These are phyloP conservation scores for Ypsolopha scabrella DNA, from an alignment of 2,888 invertebrate genomes.

Conservation along the genomic window DNA sequence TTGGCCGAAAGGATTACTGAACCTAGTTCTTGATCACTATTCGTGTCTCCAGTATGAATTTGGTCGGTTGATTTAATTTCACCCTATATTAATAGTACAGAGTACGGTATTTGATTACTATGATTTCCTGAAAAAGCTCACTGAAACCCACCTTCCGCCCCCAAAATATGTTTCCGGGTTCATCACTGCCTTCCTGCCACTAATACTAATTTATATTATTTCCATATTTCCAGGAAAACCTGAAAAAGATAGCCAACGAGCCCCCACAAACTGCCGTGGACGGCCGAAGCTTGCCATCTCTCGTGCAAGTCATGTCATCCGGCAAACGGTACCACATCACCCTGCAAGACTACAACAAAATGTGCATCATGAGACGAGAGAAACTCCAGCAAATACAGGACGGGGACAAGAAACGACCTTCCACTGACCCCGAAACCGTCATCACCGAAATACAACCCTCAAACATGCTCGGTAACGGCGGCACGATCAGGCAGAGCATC, in stretches of 20 bases:
- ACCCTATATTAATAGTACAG: no score
- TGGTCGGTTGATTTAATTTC: no score
- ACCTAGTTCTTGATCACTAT: no score
- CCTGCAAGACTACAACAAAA: constrained; percentile 83
- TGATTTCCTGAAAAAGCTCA: no score
- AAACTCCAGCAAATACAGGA: constrained; percentile 73
- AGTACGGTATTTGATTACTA: no score
- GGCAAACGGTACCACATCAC: constrained; percentile 86
- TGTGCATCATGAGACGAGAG: constrained; percentile 79
- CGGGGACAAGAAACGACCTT: constrained; percentile 34
- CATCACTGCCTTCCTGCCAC: no score
- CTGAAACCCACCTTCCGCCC: no score
- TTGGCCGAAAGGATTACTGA: no score
- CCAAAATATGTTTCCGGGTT: no score
- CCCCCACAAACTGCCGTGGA: constrained; percentile 70
- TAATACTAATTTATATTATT: neutral
- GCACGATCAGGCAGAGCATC: constrained; percentile 39
- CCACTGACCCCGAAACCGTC: constrained; percentile 15
- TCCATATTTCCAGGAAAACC: constrained; percentile 40
- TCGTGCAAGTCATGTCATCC: constrained; percentile 81
- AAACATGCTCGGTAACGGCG: constrained; percentile 48
- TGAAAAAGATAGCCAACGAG: constrained; percentile 47
- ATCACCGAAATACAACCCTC: constrained; percentile 54
- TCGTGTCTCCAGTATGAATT: no score
- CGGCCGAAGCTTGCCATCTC: constrained; percentile 70